Evolutionary conservation across 2,888 invertebrate species (phyloP).

Genomic region (Phalera bucephala): DNA sequence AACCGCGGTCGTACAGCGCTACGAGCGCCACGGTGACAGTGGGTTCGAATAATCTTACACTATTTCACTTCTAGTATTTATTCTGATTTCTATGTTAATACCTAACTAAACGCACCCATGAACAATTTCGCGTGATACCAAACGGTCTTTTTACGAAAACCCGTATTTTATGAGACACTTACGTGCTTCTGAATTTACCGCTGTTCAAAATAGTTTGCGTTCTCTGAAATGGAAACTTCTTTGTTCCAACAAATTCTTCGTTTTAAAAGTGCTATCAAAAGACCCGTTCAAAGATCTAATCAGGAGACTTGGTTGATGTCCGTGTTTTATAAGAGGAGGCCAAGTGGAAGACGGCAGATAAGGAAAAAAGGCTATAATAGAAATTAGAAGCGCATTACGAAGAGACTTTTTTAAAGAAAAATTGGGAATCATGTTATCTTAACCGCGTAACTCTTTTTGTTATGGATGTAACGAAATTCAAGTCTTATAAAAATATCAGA

Average conservation of each 20-base stretch:
- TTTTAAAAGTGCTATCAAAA: constrained; percentile 21
- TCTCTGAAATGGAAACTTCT: constrained; percentile 6
- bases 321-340: constrained; percentile 27
- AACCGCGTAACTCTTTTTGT: too few species aligned
- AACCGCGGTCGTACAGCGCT: too few species aligned
- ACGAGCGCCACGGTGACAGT: too few species aligned
- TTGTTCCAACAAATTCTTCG: constrained; percentile 14
- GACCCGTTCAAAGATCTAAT: constrained; percentile 25
- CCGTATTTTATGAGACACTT: constrained; percentile 7
- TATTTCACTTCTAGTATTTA: too few species aligned
- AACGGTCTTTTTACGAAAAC: constrained; percentile 7
- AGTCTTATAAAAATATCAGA: too few species aligned
- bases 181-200: constrained; percentile 8
- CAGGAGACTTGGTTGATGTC: constrained; percentile 24
- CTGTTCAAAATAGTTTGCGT: constrained; percentile 12
- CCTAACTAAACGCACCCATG: constrained; percentile 15
- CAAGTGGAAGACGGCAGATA: constrained; percentile 35
- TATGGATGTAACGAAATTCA: too few species aligned
- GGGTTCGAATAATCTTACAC: too few species aligned
- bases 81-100: neutral
- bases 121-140: constrained; percentile 20
- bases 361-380: constrained; percentile 27
- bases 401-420: too few species aligned
- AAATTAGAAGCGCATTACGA: constrained; percentile 32
- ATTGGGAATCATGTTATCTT: too few species aligned